These are phyloP conservation scores for Microcebus lehilahytsara DNA, from an alignment of 2,113 vertebrate genomes.

Conservation along the genomic window DNA sequence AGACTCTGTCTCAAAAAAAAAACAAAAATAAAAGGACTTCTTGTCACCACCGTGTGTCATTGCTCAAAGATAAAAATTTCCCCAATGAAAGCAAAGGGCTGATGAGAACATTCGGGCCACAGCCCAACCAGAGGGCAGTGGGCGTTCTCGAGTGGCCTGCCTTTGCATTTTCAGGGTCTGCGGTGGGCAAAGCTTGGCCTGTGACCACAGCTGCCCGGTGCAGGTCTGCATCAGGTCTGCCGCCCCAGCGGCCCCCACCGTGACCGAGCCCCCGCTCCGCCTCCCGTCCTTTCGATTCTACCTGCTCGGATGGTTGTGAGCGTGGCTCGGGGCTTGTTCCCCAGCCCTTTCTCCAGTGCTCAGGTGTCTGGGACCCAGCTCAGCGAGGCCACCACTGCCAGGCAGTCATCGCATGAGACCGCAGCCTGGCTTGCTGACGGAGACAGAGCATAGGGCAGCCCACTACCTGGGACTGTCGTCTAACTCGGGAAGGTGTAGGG, in stretches of 20 bases:
- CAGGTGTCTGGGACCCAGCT: background rate
- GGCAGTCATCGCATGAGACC: background rate
- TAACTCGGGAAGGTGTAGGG: background rate
- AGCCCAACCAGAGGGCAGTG: background rate
- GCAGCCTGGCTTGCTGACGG: background rate
- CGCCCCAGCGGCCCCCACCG: background rate
- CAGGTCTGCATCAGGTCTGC: fast-evolving
- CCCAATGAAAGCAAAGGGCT: background rate
- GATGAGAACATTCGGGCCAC: background rate
- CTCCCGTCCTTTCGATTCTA: no score
- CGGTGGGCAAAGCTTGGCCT: background rate
- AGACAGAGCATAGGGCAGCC: background rate
- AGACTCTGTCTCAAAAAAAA: no score
- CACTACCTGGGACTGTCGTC: background rate
- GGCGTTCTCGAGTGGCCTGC: background rate
- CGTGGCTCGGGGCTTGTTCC: background rate
- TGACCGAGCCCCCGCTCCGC: fast-evolving
- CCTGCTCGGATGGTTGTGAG: background rate
- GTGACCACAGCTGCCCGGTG: fast-evolving
- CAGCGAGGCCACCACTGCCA: fast-evolving
- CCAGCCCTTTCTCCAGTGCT: background rate
- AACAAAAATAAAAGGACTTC: background rate
- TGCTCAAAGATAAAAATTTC: background rate
- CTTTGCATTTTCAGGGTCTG: background rate
- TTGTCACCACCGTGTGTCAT: fast-evolving